phyloP scores from a whole-genome alignment of 2,888 invertebrate species.

The Entomobrya multifasciata region DNA sequence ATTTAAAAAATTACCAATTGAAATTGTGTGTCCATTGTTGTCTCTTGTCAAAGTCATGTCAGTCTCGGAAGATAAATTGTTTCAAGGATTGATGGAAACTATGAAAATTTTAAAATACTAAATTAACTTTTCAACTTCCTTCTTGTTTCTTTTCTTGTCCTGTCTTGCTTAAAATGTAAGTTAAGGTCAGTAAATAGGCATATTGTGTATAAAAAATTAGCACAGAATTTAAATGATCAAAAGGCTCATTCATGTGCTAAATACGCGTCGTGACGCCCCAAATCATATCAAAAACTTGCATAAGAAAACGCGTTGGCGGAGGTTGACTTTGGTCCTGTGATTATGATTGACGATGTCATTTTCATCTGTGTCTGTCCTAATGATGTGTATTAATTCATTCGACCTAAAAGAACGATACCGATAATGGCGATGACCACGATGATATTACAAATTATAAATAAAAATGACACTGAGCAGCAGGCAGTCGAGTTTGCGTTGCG shows the following conservation, averaged over 20 bases:
- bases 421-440: neutral
- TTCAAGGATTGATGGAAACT: neutral
- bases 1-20: neutral
- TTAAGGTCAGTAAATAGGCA: neutral
- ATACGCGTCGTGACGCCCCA: no score
- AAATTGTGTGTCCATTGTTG: no score
- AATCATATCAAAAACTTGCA: no score
- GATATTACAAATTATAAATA: neutral
- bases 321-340: neutral
- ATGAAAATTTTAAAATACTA: neutral
- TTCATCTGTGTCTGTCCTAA: neutral
- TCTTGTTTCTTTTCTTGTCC: neutral
- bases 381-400: constrained; percentile 1
- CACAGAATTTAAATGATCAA: neutral
- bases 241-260: neutral
- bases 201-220: neutral
- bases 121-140: neutral
- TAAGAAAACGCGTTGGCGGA: neutral
- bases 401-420: neutral
- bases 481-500: no score
- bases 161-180: neutral
- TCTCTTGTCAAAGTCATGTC: no score
- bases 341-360: constrained; percentile 19
- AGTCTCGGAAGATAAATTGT: neutral
- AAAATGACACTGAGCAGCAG: constrained; percentile 5